Base-by-base conservation (phyloP, 2,888 invertebrate genomes). In the Liodrosophila aerea region DNA sequence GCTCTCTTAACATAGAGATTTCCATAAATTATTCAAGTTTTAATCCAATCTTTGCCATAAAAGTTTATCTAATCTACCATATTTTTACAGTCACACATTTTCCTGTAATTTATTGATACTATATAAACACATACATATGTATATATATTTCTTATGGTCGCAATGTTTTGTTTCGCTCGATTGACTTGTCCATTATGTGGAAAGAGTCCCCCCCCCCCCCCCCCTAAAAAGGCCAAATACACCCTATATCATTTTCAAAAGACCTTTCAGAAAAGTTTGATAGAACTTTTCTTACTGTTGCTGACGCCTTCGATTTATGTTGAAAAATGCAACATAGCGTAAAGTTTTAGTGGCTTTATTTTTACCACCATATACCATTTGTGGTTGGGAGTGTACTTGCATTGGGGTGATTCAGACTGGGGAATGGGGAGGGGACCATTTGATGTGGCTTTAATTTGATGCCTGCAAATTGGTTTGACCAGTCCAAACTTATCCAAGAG, bases 391-490 rank as follows among this genome's bases (percentile, higher is more conserved):
- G 7, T 39, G 47, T 29, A 30, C 33, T 37, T 34, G 34, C 12
- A 22, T 22, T 22, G 13, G 7, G 36, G 13, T 36, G 3, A 13
- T 3, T 9, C 16, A 16, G 15, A 15, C 16, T 37, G 22, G n/a
- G 16, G 13, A 7, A 29, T 3, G 44, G 22, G 45, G 22, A 16
- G 18, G 15, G 41, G 39, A 30, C 47, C 69, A 54, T 70, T 73
- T 73, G 83, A 50, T 82, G 75, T 64, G 62, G 53, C 74, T 63
- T 56, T 77, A 76, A 80, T 81, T 76, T 76, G 76, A 64, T 76
- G 81, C 73, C 76, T 62, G 58, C 71, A 82, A 85, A 85, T 82
- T 84, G 85, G 74, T 64, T 64, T 77, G 83, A 83, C 76, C 83
- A 76, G 76, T 65, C 59, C 52, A 45, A 59, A 59, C 46, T 60